Conservation (phyloP, 2,888 invertebrate species). For the Ctena decussata region DNA sequence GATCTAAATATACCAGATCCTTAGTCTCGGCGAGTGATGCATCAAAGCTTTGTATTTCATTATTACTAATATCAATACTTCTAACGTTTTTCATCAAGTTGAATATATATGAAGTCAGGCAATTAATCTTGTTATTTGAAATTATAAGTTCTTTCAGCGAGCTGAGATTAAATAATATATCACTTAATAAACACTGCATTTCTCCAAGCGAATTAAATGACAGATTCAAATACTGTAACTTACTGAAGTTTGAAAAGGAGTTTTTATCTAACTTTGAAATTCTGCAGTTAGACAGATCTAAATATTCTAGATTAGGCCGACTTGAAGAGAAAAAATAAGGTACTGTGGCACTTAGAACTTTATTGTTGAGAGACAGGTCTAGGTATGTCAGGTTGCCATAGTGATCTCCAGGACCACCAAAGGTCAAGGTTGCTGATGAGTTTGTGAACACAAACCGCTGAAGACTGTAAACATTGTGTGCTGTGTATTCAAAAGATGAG, state of each 20-base stretch:
- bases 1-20: slow-evolving; percentile 5
- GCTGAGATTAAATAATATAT: neutral
- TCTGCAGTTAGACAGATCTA: slow-evolving; percentile 20
- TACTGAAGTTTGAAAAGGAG: slow-evolving; percentile 1
- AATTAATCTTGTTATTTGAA: slow-evolving; percentile 10
- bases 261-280: neutral
- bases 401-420: neutral
- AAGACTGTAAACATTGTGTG: neutral
- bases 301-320: slow-evolving; percentile 15
- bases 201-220: slow-evolving; percentile 25
- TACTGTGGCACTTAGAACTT: neutral
- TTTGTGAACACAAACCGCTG: slow-evolving; percentile 8
- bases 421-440: neutral
- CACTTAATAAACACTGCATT: neutral
- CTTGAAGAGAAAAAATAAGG: neutral
- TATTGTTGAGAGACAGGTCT: neutral
- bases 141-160: slow-evolving; percentile 9
- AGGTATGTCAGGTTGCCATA: neutral
- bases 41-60: slow-evolving; percentile 11
- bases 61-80: slow-evolving; percentile 17
- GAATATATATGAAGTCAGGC: neutral
- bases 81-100: neutral
- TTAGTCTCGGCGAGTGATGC: neutral
- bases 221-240: slow-evolving; percentile 19
- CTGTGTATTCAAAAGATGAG: too few species aligned